Percentiles rank a stretch among this genome's conserved stretches.
Conservation (phyloP, 53 echinoderm and acorn worm genomes). For the Holothuria scabra region DNA sequence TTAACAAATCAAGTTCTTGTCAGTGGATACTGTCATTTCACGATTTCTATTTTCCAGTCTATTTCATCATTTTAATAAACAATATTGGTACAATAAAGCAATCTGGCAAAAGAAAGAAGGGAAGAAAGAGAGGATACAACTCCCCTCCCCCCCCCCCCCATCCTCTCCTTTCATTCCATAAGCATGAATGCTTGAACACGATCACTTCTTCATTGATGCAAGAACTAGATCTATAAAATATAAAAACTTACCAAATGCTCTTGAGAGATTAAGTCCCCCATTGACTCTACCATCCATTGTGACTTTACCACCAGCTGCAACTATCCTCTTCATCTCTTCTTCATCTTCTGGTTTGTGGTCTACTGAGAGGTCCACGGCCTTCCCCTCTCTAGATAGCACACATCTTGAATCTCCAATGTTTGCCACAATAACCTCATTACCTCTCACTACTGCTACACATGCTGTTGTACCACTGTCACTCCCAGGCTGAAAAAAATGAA, state of each 20-base stretch:
- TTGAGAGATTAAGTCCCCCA: constrained; percentile 96
- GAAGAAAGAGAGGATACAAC: too few species aligned
- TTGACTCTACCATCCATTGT: constrained; percentile 94
- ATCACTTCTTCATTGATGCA: too few species aligned
- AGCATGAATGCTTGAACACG: too few species aligned
- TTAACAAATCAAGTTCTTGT: too few species aligned
- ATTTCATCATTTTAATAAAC: too few species aligned
- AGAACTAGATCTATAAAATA: too few species aligned
- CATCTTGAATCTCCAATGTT: constrained; percentile 97
- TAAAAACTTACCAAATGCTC: constrained; percentile 82
- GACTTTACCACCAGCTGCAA: constrained; percentile 89
- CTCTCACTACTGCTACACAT: constrained; percentile 79
- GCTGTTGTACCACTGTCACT: constrained; percentile 98
- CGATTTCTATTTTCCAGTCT: too few species aligned
- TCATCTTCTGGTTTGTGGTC: constrained; percentile 98
- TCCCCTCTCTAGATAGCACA: constrained; percentile 82
- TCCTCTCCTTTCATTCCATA: too few species aligned
- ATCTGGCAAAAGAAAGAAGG: too few species aligned
- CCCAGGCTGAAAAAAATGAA: constrained; percentile 71
- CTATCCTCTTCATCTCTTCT: constrained; percentile 81
- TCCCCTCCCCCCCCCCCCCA: too few species aligned
- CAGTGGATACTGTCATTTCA: too few species aligned
- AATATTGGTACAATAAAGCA: too few species aligned
- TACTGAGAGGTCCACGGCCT: constrained; percentile 85
- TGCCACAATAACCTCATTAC: constrained; percentile 74